A percentile compares a stretch with the other conserved stretches of the same genome.
phyloP scores from a whole-genome alignment of 2,113 vertebrate genomes.

The Hylia prasina region DNA sequence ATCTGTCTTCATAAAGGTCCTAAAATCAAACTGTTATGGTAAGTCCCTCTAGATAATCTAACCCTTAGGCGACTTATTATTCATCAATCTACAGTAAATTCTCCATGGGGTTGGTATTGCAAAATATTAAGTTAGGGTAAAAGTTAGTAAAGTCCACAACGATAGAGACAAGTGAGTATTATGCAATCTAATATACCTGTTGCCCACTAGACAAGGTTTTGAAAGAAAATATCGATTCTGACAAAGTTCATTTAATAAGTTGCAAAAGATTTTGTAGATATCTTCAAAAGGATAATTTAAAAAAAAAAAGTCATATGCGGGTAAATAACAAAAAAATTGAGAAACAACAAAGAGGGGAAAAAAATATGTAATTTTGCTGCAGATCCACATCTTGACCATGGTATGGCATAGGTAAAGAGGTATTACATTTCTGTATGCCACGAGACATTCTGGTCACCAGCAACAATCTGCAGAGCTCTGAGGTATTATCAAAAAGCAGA shows the following conservation, averaged over 20 bases:
- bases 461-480: not conserved
- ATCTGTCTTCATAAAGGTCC: not conserved
- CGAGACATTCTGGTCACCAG: not conserved
- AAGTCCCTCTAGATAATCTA: not conserved
- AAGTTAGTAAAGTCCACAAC: not conserved
- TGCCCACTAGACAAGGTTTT: accelerated
- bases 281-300: not conserved
- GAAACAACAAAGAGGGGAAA: not conserved
- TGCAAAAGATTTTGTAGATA: not conserved
- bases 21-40: not conserved
- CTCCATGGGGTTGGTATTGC: not conserved
- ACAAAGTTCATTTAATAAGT: not conserved
- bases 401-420: not conserved
- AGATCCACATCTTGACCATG: not conserved
- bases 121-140: not conserved
- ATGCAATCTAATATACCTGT: not conserved
- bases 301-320: accelerated
- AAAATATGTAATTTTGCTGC: not conserved
- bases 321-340: not conserved
- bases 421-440: not conserved
- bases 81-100: not conserved
- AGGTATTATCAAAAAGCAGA: not conserved
- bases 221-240: not conserved
- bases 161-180: not conserved
- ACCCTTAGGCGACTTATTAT: not conserved